Conservation (phyloP, 30 jellyfish, hydroid and myxozoan genomes). For the Aurelia sp. region DNA sequence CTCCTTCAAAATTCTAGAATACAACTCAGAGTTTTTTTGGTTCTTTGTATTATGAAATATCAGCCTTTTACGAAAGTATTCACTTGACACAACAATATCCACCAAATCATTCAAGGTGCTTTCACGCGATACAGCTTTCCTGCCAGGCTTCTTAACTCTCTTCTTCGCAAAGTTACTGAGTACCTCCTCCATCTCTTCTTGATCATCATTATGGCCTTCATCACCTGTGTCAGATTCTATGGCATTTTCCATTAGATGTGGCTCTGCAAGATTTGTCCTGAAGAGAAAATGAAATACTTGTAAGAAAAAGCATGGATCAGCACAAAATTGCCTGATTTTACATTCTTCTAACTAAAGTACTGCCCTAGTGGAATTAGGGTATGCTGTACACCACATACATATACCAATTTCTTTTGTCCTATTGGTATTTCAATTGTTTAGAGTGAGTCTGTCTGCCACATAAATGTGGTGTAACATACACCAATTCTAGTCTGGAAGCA, state of each 20-base stretch:
- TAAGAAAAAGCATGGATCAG: conserved; percentile 17
- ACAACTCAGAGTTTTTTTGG: too few relatives aligned
- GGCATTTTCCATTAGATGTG: background rate
- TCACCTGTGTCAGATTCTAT: conserved; percentile 9
- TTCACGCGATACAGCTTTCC: conserved; percentile 16
- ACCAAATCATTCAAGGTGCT: conserved; percentile 17
- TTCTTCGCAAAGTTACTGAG: background rate
- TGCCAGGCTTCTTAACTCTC: conserved; percentile 19
- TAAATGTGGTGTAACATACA: too few relatives aligned
- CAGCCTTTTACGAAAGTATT: conserved; percentile 13
- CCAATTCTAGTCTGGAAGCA: too few relatives aligned
- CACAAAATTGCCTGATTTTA: conserved; percentile 4
- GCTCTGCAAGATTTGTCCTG: conserved; percentile 9
- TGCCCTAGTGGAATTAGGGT: background rate
- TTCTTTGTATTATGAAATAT: too few relatives aligned
- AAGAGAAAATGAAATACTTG: conserved; percentile 9
- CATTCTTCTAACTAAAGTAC: background rate
- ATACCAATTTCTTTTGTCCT: too few relatives aligned
- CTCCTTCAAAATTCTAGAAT: conserved; percentile 10
- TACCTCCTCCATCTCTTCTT: conserved; percentile 23
- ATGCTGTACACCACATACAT: too few relatives aligned
- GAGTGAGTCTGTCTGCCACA: too few relatives aligned
- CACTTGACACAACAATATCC: conserved; percentile 31
- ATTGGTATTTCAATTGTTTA: too few relatives aligned
- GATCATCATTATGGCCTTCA: conserved; percentile 9